These are phyloP conservation scores for Sebastolobus alascanus DNA, from an alignment of 2,797 vertebrate species.

Conservation along the genomic window DNA sequence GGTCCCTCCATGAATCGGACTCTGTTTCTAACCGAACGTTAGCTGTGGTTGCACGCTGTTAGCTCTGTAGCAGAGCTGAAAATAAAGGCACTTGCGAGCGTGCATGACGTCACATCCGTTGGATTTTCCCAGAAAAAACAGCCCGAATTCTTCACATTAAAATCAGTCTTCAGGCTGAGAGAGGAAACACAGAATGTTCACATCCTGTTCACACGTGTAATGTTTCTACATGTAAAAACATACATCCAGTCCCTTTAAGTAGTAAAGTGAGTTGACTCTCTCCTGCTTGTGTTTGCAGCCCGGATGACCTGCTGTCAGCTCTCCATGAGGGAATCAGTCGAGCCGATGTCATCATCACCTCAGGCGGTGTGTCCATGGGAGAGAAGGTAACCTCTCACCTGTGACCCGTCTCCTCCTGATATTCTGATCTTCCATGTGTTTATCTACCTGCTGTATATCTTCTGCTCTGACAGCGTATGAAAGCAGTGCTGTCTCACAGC, in stretches of 20 bases:
- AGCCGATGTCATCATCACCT: slow-evolving; percentile 99
- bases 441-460: not conserved
- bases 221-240: too few relatives aligned
- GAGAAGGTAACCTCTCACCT: slow-evolving; percentile 90
- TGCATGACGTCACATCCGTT: too few relatives aligned
- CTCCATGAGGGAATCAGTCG: slow-evolving; percentile 98
- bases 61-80: too few relatives aligned
- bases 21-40: too few relatives aligned
- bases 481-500: not conserved
- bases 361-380: slow-evolving; percentile 98
- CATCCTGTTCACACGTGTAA: too few relatives aligned
- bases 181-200: not conserved
- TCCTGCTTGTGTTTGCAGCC: slow-evolving; percentile 84
- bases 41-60: too few relatives aligned
- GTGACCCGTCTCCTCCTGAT: not conserved
- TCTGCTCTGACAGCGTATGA: not conserved
- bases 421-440: too few relatives aligned
- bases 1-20: too few relatives aligned
- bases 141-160: too few relatives aligned
- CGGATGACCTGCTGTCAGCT: slow-evolving; percentile 97
- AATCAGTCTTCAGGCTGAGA: too few relatives aligned
- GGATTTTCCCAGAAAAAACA: too few relatives aligned
- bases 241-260: not conserved
- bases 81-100: too few relatives aligned
- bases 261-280: not conserved